Evolutionary conservation across 1,140 invertebrate species (phyloP).

Genomic region (Sogatella furcifera): DNA sequence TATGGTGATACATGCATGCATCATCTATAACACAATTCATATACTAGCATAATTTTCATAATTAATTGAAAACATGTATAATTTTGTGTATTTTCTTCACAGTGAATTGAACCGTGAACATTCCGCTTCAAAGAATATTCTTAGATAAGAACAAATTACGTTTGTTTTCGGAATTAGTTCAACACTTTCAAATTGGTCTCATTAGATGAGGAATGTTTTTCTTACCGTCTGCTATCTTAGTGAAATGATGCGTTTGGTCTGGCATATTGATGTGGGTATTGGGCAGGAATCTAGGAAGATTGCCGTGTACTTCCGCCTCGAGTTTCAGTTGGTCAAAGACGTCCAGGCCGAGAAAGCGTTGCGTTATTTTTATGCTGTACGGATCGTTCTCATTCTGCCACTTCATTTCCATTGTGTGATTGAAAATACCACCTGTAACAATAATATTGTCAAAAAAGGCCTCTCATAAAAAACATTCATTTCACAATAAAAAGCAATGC

Average conservation of each 20-base stretch:
- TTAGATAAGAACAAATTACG: too few relatives aligned
- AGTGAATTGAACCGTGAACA: too few relatives aligned
- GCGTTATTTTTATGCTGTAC: constrained; percentile 43
- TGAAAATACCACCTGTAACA: constrained; percentile 64
- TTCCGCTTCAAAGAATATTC: too few relatives aligned
- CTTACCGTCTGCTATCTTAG: constrained; percentile 31
- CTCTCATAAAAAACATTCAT: too few relatives aligned
- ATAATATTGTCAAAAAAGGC: not conserved
- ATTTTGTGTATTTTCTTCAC: too few relatives aligned
- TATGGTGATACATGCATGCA: too few relatives aligned
- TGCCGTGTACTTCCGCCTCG: constrained; percentile 65
- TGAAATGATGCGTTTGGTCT: constrained; percentile 77
- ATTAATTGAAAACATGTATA: too few relatives aligned
- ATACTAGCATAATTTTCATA: too few relatives aligned
- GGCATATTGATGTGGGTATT: constrained; percentile 54
- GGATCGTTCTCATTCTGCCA: constrained; percentile 60
- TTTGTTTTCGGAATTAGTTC: too few relatives aligned
- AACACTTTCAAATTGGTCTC: too few relatives aligned
- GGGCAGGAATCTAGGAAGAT: constrained; percentile 52
- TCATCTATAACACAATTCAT: too few relatives aligned
- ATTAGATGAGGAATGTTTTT: constrained; percentile 13
- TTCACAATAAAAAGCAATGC: too few relatives aligned
- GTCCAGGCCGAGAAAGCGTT: constrained; percentile 77
- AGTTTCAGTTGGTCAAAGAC: constrained; percentile 79
- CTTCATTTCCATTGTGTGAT: constrained; percentile 62